A percentile compares a stretch with the other conserved stretches of the same genome.
These are phyloP conservation scores for Ammodytes marinus DNA, from an alignment of 2,113 vertebrate genomes.

Conservation along the genomic window DNA sequence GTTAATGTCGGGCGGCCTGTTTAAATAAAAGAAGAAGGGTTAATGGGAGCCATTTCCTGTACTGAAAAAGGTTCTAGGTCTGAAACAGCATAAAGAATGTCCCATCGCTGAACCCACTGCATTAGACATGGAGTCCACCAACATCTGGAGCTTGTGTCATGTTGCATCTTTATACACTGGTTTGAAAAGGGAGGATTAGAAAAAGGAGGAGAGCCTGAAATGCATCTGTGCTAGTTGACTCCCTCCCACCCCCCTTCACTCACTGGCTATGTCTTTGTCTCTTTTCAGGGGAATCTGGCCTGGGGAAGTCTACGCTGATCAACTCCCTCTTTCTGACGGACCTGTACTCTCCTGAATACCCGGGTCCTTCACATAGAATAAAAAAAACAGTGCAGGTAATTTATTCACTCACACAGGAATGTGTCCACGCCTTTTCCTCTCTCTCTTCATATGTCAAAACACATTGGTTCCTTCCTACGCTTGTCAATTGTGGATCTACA, in stretches of 20 bases:
- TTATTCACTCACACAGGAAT: not conserved
- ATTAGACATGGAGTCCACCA: conserved; percentile 20
- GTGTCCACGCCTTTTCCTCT: not conserved
- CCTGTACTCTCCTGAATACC: conserved; percentile 94
- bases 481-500: not conserved
- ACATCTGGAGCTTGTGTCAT: conserved; percentile 61
- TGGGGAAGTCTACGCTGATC: conserved; percentile 98
- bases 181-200: conserved; percentile 28
- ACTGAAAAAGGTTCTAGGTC: conserved; percentile 16
- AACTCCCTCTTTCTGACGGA: conserved; percentile 98
- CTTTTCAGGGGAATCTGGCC: conserved; percentile 92
- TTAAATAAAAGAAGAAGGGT: conserved; percentile 5
- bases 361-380: conserved; percentile 96
- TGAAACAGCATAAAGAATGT: conserved; percentile 58
- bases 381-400: conserved; percentile 97
- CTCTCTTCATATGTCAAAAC: not conserved
- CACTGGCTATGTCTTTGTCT: conserved; percentile 52
- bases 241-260: conserved; percentile 24
- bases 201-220: conserved; percentile 40
- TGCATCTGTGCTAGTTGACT: conserved; percentile 15
- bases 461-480: not conserved
- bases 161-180: conserved; percentile 16
- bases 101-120: not conserved
- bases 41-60: conserved; percentile 53
- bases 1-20: conserved; percentile 25